Evolutionary conservation across 2,888 invertebrate genomes (phyloP).

Genomic region (Cryptus armator): DNA sequence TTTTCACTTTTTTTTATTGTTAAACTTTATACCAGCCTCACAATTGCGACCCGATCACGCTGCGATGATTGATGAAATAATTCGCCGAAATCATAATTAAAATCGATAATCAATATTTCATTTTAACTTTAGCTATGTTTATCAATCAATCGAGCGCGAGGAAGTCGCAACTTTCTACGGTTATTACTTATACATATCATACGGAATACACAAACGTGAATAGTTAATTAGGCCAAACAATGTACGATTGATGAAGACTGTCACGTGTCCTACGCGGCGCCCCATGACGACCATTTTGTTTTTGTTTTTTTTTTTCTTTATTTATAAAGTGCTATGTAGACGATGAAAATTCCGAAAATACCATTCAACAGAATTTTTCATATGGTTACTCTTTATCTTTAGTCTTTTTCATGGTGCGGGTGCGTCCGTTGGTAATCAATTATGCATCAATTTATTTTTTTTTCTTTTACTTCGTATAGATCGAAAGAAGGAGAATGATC

Average conservation of each 20-base stretch:
- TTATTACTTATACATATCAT: slow-evolving; percentile 53
- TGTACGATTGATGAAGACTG: slow-evolving; percentile 44
- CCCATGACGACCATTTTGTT: slow-evolving; percentile 32
- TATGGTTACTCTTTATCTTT: neutral
- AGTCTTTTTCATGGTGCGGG: slow-evolving; percentile 11
- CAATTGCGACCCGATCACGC: slow-evolving; percentile 24
- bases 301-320: slow-evolving; percentile 36
- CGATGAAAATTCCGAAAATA: slow-evolving; percentile 46
- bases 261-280: slow-evolving; percentile 37
- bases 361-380: slow-evolving; percentile 36
- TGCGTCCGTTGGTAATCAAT: slow-evolving; percentile 28
- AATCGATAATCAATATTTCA: slow-evolving; percentile 29
- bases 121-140: slow-evolving; percentile 29
- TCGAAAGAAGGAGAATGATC: slow-evolving; percentile 65
- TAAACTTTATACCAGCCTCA: slow-evolving; percentile 29
- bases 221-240: slow-evolving; percentile 73
- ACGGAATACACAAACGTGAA: slow-evolving; percentile 69
- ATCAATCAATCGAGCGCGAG: slow-evolving; percentile 47
- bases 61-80: slow-evolving; percentile 26
- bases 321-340: slow-evolving; percentile 30
- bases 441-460: slow-evolving; percentile 50
- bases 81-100: neutral
- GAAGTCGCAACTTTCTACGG: slow-evolving; percentile 35
- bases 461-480: slow-evolving; percentile 28
- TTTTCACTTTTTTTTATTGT: neutral